Conservation (phyloP, 1,140 invertebrate species). For the Drosophila aff. region DNA sequence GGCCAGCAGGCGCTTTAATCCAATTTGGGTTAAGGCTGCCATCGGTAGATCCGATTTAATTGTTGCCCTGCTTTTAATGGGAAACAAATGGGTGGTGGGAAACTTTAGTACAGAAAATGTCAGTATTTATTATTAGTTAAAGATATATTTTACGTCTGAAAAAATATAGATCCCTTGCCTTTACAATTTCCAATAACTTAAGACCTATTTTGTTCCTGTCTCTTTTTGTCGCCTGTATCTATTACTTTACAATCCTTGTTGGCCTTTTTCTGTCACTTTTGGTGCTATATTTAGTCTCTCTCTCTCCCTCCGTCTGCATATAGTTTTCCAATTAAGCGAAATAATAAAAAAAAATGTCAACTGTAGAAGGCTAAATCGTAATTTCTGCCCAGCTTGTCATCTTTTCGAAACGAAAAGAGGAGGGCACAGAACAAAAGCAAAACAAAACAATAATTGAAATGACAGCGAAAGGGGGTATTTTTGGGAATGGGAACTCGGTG, state of each 20-base stretch:
- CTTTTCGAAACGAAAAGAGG: constrained; percentile 20
- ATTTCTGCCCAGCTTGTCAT: constrained; percentile 57
- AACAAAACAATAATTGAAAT: constrained; percentile 44
- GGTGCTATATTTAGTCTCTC: constrained; percentile 34
- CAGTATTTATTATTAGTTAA: not conserved
- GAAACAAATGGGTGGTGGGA: not conserved
- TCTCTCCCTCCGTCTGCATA: constrained; percentile 38
- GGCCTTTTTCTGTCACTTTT: constrained; percentile 17
- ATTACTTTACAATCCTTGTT: constrained; percentile 5
- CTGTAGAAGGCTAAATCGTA: constrained; percentile 35
- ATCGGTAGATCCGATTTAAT: constrained; percentile 7
- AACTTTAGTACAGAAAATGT: not conserved
- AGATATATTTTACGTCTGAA: no score
- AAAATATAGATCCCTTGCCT: not conserved
- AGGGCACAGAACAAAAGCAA: constrained; percentile 15
- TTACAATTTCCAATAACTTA: constrained; percentile 27
- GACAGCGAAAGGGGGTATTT: constrained; percentile 5
- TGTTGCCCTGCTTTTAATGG: not conserved
- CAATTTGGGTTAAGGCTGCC: constrained; percentile 52
- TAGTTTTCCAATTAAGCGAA: constrained; percentile 75
- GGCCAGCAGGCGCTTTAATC: constrained; percentile 21
- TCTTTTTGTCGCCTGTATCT: not conserved
- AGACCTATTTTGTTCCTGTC: not conserved
- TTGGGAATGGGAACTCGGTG: not conserved
- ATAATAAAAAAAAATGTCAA: constrained; percentile 40